Evolutionary conservation across 2,888 invertebrate species (phyloP).

Genomic region (Latrodectus hesperus): DNA sequence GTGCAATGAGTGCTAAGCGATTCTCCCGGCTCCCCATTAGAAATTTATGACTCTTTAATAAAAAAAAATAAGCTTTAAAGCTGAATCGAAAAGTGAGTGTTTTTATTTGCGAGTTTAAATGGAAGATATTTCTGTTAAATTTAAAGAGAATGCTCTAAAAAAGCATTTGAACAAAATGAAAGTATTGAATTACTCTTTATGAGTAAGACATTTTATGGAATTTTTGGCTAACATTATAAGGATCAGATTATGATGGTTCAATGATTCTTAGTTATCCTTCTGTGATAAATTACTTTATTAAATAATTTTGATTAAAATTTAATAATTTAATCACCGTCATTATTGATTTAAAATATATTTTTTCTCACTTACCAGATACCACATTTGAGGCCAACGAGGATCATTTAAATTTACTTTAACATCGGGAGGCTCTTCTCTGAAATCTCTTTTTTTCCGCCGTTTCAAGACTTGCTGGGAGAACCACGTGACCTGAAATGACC

Average conservation of each 20-base stretch:
- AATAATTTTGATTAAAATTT: not conserved
- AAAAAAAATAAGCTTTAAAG: too few species aligned
- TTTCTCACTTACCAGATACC: constrained; percentile 92
- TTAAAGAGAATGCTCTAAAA: too few species aligned
- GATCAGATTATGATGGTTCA: too few species aligned
- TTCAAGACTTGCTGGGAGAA: constrained; percentile 76
- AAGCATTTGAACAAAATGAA: too few species aligned
- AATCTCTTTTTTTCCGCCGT: constrained; percentile 87
- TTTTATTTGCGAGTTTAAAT: too few species aligned
- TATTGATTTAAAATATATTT: not conserved
- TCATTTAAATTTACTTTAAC: constrained; percentile 80
- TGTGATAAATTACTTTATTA: too few species aligned
- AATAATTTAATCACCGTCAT: not conserved
- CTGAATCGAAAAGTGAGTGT: too few species aligned
- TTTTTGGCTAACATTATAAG: too few species aligned
- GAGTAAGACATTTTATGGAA: too few species aligned
- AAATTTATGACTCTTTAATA: not conserved
- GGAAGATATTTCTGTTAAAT: too few species aligned
- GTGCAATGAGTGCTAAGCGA: not conserved
- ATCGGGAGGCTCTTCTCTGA: constrained; percentile 72
- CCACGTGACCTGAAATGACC: constrained; percentile 58
- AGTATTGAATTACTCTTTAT: too few species aligned
- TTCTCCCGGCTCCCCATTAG: not conserved
- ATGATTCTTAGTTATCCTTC: too few species aligned
- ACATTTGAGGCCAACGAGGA: constrained; percentile 95